A percentile compares a stretch with the other conserved stretches of the same genome.
These are phyloP conservation scores for Helleia helle DNA, from an alignment of 2,888 invertebrate genomes.

Conservation along the genomic window DNA sequence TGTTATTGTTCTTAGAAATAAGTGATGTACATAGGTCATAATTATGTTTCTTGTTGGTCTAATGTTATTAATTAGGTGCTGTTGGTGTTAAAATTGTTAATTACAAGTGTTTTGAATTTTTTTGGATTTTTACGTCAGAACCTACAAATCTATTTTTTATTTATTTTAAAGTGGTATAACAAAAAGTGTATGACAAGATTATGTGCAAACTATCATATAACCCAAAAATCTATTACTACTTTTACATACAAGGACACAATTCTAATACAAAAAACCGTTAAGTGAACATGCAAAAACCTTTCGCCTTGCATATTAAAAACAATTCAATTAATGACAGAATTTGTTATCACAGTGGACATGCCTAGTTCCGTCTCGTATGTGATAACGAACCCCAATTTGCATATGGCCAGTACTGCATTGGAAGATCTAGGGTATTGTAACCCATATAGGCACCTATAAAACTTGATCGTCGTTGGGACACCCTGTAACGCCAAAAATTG, in stretches of 20 bases:
- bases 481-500: conserved; percentile 75
- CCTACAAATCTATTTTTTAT: no score
- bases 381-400: conserved; percentile 77
- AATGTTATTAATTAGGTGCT: background rate
- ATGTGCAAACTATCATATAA: no score
- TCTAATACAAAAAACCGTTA: background rate
- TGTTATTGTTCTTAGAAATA: background rate
- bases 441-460: conserved; percentile 65
- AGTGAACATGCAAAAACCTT: background rate
- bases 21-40: no score
- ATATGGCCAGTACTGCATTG: conserved; percentile 74
- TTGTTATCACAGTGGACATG: conserved; percentile 15
- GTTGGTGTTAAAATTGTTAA: conserved; percentile 1
- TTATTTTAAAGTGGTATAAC: no score
- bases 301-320: background rate
- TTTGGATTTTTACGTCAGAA: no score
- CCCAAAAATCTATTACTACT: no score
- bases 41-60: background rate
- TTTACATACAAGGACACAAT: background rate
- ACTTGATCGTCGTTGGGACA: conserved; percentile 50
- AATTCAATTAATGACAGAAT: background rate
- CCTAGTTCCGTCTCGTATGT: conserved; percentile 33
- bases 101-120: background rate
- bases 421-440: conserved; percentile 68
- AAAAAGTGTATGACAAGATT: no score